These are phyloP conservation scores for Pangasianodon hypophthalmus DNA, from an alignment of 2,113 vertebrate genomes.

Conservation along the genomic window DNA sequence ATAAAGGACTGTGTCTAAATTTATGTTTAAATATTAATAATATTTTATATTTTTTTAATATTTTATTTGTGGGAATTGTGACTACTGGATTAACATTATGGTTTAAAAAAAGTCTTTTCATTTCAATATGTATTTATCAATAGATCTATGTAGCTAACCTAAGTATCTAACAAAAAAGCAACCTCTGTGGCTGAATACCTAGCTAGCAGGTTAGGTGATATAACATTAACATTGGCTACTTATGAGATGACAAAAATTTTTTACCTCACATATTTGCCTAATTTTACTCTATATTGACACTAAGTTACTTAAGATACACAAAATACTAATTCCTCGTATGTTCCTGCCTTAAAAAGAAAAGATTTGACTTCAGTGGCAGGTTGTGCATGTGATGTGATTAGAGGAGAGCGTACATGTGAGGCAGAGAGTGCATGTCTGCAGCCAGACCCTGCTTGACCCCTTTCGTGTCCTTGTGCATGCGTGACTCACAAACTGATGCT, in stretches of 20 bases:
- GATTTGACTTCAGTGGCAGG: neutral
- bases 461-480: conserved; percentile 38
- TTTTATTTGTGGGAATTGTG: neutral
- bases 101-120: neutral
- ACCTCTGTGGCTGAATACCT: neutral
- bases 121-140: neutral
- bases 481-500: conserved; percentile 66
- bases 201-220: neutral
- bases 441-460: neutral
- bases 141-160: neutral
- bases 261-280: neutral
- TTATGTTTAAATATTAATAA: neutral
- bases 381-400: neutral
- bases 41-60: neutral
- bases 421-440: neutral
- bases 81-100: neutral
- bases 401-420: neutral
- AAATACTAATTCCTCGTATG: neutral
- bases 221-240: neutral
- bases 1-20: neutral
- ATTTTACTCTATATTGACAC: neutral
- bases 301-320: neutral
- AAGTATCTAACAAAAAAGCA: neutral
- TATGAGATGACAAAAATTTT: neutral
- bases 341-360: neutral